phyloP scores from a whole-genome alignment of 2,113 vertebrate species.

The Rhinolophus ferrumequinum region DNA sequence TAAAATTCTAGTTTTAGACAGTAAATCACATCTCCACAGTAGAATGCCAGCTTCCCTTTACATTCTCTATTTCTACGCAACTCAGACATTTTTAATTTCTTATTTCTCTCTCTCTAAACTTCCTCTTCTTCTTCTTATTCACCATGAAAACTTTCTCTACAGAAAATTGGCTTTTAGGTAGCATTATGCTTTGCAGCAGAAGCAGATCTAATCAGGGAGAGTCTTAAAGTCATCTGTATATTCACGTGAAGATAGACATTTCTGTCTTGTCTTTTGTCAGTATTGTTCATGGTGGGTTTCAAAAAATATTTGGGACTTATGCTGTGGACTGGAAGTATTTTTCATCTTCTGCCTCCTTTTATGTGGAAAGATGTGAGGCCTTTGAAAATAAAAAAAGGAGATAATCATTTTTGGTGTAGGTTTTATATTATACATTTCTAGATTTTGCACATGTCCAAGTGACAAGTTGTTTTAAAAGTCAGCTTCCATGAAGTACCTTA shows the following conservation, averaged over 20 bases:
- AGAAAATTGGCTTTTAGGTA: not conserved
- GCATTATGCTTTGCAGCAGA: slow-evolving; percentile 18
- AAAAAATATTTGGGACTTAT: not conserved
- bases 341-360: not conserved
- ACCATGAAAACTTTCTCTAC: slow-evolving; percentile 14
- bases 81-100: not conserved
- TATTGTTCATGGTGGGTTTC: slow-evolving; percentile 51
- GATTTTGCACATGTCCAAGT: not conserved
- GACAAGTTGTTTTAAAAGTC: not conserved
- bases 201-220: not conserved
- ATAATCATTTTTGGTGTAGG: not conserved
- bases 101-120: slow-evolving; percentile 21
- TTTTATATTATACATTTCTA: not conserved
- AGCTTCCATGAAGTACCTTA: not conserved
- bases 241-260: not conserved
- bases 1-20: slow-evolving; percentile 1
- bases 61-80: not conserved
- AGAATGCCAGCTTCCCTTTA: not conserved
- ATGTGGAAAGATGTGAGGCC: not conserved
- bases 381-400: slow-evolving; percentile 43
- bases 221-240: not conserved
- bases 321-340: not conserved
- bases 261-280: not conserved
- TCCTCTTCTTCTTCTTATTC: not conserved
- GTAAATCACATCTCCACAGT: slow-evolving; percentile 8